These are phyloP conservation scores for Xylota segnis DNA, from an alignment of 2,888 invertebrate genomes.

Conservation along the genomic window DNA sequence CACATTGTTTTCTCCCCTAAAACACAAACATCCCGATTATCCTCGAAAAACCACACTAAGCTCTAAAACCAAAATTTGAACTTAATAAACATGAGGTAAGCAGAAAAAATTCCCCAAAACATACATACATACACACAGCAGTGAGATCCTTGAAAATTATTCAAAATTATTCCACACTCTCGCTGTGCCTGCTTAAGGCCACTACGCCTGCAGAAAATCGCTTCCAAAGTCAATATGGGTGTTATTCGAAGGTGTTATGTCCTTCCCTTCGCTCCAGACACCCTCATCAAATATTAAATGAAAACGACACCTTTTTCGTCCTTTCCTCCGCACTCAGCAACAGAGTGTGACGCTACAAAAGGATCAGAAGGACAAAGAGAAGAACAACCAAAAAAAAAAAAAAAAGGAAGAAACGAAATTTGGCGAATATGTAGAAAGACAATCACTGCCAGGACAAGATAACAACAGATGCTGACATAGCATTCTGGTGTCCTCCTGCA, in stretches of 20 bases:
- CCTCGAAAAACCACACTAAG: constrained; percentile 42
- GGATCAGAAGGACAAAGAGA: constrained; percentile 34
- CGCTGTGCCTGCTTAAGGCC: constrained; percentile 16
- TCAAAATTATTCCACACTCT: constrained; percentile 64
- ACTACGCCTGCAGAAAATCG: constrained; percentile 50
- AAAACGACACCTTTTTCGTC: constrained; percentile 74
- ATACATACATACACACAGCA: not conserved
- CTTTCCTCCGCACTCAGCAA: constrained; percentile 22
- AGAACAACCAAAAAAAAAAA: not conserved
- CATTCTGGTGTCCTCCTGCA: constrained; percentile 22
- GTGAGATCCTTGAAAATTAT: constrained; percentile 61
- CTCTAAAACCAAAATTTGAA: constrained; percentile 52
- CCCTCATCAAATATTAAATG: constrained; percentile 73
- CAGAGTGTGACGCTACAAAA: constrained; percentile 36
- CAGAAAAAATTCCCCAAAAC: constrained; percentile 26
- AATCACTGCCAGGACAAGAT: constrained; percentile 74
- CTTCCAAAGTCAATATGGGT: constrained; percentile 69
- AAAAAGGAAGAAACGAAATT: constrained; percentile 15
- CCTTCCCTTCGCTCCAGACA: constrained; percentile 29
- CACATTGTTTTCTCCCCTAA: constrained; percentile 13
- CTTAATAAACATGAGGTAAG: constrained; percentile 69
- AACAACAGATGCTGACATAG: constrained; percentile 75
- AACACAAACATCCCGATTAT: constrained; percentile 44
- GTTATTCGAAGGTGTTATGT: constrained; percentile 67
- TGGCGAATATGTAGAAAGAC: constrained; percentile 59